Conservation (phyloP, 2,888 invertebrate species). For the Tupiocoris notatus region DNA sequence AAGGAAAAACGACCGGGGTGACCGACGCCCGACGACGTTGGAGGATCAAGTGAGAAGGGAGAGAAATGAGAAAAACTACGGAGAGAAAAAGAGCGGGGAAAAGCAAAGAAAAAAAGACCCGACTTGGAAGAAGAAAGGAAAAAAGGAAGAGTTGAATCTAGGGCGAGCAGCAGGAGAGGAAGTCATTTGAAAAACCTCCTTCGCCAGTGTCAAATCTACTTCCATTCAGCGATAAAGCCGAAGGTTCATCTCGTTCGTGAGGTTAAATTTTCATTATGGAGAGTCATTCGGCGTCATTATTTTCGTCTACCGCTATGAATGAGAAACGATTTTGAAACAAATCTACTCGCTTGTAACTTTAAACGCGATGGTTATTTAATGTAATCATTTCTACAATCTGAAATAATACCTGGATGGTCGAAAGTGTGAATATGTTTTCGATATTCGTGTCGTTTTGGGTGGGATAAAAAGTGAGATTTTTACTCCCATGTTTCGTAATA, state of each 20-base stretch:
- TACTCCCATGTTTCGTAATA: too few species aligned
- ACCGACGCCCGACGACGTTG: neutral
- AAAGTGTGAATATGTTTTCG: too few species aligned
- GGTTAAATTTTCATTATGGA: neutral
- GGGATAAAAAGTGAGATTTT: too few species aligned
- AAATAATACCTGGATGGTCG: too few species aligned
- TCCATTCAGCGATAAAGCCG: neutral
- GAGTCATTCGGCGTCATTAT: neutral
- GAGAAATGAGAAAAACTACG: neutral
- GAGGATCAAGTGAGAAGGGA: neutral
- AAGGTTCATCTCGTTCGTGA: neutral
- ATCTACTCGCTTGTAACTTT: too few species aligned
- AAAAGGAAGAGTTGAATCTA: neutral
- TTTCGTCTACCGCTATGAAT: too few species aligned
- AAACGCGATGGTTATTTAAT: too few species aligned
- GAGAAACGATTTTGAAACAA: too few species aligned
- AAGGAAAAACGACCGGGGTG: neutral
- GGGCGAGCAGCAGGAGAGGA: neutral
- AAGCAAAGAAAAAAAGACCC: neutral
- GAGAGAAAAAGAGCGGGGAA: neutral
- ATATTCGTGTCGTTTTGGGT: too few species aligned
- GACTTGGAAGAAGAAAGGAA: neutral
- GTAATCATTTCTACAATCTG: too few species aligned
- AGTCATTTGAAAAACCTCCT: neutral
- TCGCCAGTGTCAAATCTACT: neutral